Percentiles rank a stretch among this genome's conserved stretches.
These are phyloP conservation scores for Hylomyscus alleni DNA, from an alignment of 2,797 vertebrate genomes.

Conservation along the genomic window DNA sequence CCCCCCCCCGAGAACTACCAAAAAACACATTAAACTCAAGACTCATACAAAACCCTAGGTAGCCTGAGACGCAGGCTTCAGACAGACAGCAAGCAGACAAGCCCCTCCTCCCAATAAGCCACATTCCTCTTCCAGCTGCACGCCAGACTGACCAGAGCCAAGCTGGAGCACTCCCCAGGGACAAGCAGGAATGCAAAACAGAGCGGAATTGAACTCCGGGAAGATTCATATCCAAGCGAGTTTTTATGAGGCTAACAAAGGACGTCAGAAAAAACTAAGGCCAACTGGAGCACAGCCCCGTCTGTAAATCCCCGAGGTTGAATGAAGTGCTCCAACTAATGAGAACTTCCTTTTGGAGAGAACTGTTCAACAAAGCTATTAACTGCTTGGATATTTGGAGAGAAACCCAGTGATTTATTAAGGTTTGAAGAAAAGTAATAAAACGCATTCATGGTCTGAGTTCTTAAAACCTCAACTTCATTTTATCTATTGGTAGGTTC, in stretches of 20 bases:
- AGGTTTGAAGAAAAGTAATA: slow-evolving; percentile 74
- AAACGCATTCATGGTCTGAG: slow-evolving; percentile 68
- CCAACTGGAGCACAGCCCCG: slow-evolving; percentile 57
- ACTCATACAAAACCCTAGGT: slow-evolving; percentile 5
- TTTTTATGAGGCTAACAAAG: slow-evolving; percentile 77
- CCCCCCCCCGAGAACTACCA: not conserved
- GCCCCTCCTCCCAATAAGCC: slow-evolving; percentile 65
- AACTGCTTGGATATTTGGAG: slow-evolving; percentile 64
- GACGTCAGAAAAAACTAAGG: slow-evolving; percentile 63
- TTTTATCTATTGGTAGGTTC: slow-evolving; percentile 60
- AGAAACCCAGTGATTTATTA: slow-evolving; percentile 70
- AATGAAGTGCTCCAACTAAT: slow-evolving; percentile 74
- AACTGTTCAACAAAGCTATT: slow-evolving; percentile 65
- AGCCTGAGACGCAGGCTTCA: slow-evolving; percentile 48
- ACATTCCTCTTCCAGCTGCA: slow-evolving; percentile 79
- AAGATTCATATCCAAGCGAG: slow-evolving; percentile 74
- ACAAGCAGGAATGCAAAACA: slow-evolving; percentile 76
- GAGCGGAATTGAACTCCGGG: slow-evolving; percentile 78
- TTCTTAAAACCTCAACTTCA: slow-evolving; percentile 55
- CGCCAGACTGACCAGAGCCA: slow-evolving; percentile 77
- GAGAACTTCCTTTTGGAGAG: slow-evolving; percentile 71
- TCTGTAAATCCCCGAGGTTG: slow-evolving; percentile 67
- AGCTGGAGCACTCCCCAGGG: slow-evolving; percentile 77
- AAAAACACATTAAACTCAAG: not conserved
- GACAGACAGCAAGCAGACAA: slow-evolving; percentile 39